phyloP scores from a whole-genome alignment of 1,140 invertebrate species.

The Drosophila navojoa region DNA sequence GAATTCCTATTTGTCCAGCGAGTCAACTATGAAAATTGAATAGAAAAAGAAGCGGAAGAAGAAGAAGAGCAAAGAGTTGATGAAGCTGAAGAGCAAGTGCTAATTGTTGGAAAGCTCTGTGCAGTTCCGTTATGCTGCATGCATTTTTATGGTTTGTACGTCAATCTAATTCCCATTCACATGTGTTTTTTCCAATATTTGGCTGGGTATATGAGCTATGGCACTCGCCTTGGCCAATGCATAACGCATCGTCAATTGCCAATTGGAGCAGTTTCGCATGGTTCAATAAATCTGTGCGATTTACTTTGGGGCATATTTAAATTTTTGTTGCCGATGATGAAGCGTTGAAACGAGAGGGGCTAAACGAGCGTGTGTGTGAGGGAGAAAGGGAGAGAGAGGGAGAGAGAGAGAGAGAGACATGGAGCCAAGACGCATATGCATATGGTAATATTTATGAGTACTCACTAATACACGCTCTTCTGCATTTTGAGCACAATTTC shows the following conservation, averaged over 20 bases:
- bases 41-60: too few relatives aligned
- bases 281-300: conserved; percentile 58
- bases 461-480: conserved; percentile 59
- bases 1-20: too few relatives aligned
- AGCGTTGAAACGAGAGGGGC: conserved; percentile 5
- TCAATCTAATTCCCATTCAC: not conserved
- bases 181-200: not conserved
- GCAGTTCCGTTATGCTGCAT: too few relatives aligned
- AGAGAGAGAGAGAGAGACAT: too few relatives aligned
- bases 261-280: conserved; percentile 42
- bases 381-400: too few relatives aligned
- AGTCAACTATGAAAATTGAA: too few relatives aligned
- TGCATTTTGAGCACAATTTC: conserved; percentile 64
- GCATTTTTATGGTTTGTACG: too few relatives aligned
- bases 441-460: conserved; percentile 63
- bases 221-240: not conserved
- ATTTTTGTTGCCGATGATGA: conserved; percentile 27
- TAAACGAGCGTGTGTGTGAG: not conserved
- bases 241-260: conserved; percentile 47
- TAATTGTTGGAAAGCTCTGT: not conserved
- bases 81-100: not conserved
- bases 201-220: too few relatives aligned
- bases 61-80: too few relatives aligned
- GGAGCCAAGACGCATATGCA: conserved; percentile 36
- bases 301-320: conserved; percentile 67